A percentile compares a stretch with the other conserved stretches of the same genome.
phyloP scores from a whole-genome alignment of 2,113 vertebrate genomes.

The Melanostigma gelatinosum region DNA sequence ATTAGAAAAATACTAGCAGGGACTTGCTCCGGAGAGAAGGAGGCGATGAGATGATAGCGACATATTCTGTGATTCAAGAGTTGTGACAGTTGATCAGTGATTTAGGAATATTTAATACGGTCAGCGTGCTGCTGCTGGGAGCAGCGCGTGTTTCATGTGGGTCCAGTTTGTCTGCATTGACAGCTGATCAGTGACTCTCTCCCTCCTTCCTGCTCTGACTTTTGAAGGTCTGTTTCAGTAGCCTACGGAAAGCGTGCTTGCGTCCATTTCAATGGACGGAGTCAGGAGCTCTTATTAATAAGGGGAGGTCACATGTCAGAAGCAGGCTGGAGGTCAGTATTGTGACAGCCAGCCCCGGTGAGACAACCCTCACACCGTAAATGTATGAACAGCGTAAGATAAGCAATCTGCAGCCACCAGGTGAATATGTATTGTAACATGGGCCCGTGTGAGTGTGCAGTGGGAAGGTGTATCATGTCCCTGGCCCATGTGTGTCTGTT shows the following conservation, averaged over 20 bases:
- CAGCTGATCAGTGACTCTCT: background rate
- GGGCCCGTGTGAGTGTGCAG: slow-evolving; percentile 16
- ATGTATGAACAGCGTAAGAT: background rate
- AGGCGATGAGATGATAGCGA: background rate
- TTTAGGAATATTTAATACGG: background rate
- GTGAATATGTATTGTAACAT: background rate
- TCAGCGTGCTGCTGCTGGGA: background rate
- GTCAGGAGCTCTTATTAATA: background rate
- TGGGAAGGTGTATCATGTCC: slow-evolving; percentile 1
- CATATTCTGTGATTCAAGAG: no score
- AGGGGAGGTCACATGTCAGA: slow-evolving; percentile 36
- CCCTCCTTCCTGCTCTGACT: slow-evolving; percentile 1
- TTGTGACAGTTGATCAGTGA: background rate
- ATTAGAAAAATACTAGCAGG: slow-evolving; percentile 48
- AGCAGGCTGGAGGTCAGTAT: slow-evolving; percentile 77
- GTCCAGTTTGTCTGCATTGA: slow-evolving; percentile 8
- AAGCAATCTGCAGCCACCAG: background rate
- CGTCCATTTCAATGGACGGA: background rate
- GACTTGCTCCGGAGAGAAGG: slow-evolving; percentile 56
- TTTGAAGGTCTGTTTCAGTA: background rate
- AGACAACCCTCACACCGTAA: background rate
- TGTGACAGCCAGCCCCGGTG: slow-evolving; percentile 64
- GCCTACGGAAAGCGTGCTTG: background rate
- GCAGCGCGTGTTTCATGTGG: background rate
- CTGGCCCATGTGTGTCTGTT: slow-evolving; percentile 9